Conservation (phyloP, 2,888 invertebrate genomes). For the Lingula anatina region DNA sequence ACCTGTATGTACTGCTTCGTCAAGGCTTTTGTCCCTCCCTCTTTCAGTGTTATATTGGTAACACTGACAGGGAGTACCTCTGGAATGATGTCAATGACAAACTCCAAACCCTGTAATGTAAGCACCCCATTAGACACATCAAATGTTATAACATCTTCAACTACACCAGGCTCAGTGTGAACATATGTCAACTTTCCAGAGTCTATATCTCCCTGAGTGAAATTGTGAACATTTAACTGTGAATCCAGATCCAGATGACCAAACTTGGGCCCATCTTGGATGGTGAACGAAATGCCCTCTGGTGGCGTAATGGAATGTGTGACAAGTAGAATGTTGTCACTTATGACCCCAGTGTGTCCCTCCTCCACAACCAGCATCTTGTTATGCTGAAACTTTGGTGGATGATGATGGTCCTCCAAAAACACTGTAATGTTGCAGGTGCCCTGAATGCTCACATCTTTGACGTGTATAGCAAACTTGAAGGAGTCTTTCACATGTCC, state of each 20-base stretch:
- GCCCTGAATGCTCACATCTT: conserved; percentile 64
- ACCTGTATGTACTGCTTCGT: conserved; percentile 52
- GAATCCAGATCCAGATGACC: conserved; percentile 72
- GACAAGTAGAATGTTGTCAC: conserved; percentile 71
- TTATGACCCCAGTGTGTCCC: conserved; percentile 75
- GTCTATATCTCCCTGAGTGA: conserved; percentile 78
- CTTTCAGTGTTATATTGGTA: conserved; percentile 76
- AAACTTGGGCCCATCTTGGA: conserved; percentile 72
- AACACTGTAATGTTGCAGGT: conserved; percentile 72
- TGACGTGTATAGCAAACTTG: conserved; percentile 61
- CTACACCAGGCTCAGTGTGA: conserved; percentile 19
- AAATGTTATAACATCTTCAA: conserved; percentile 37
- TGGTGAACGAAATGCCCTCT: conserved; percentile 75
- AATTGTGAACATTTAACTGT: conserved; percentile 45
- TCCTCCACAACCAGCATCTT: conserved; percentile 76
- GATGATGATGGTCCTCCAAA: conserved; percentile 84
- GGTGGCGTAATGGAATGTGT: conserved; percentile 83
- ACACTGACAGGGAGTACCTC: conserved; percentile 62
- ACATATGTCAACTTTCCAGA: conserved; percentile 73
- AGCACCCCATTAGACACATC: conserved; percentile 45
- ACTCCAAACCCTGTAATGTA: conserved; percentile 31
- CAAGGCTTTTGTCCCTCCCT: conserved; percentile 67
- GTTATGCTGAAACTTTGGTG: conserved; percentile 68
- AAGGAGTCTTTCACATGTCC: conserved; percentile 52
- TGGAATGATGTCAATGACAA: conserved; percentile 39